phyloP scores from a whole-genome alignment of 2,797 vertebrate genomes.

The Sphenopsis melanotis region DNA sequence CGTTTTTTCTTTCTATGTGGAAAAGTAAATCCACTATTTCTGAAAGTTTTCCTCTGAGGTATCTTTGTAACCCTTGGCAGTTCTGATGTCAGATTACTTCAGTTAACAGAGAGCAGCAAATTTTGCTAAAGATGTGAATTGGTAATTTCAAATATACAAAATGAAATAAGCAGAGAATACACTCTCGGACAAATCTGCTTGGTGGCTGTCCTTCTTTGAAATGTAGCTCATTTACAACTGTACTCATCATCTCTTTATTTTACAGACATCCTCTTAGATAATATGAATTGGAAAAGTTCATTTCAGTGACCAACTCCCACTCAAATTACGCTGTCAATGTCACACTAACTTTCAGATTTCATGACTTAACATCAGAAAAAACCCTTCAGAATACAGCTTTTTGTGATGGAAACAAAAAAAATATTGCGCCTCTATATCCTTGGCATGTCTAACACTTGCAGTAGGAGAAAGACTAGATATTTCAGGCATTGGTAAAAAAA shows the following conservation, averaged over 20 bases:
- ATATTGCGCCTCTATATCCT: neutral
- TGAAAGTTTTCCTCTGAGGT: neutral
- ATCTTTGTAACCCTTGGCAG: neutral
- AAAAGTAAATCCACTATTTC: neutral
- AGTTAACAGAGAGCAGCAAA: neutral
- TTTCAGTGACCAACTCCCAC: neutral
- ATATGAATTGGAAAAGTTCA: neutral
- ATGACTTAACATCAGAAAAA: neutral
- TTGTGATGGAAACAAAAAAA: neutral
- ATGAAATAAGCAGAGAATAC: neutral
- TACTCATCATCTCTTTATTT: neutral
- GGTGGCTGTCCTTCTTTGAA: neutral
- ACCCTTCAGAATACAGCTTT: rapidly evolving
- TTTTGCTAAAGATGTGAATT: neutral
- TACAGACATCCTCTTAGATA: neutral
- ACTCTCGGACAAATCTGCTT: neutral
- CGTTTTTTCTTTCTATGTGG: neutral
- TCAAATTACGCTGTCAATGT: neutral
- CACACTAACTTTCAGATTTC: neutral
- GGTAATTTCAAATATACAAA: neutral
- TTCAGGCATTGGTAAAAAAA: neutral
- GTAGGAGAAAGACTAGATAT: neutral
- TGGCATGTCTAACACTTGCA: neutral
- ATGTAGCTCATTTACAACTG: neutral
- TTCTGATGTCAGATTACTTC: neutral